Base-by-base conservation (phyloP, 2,888 invertebrate genomes). In the Diaphora mendica region DNA sequence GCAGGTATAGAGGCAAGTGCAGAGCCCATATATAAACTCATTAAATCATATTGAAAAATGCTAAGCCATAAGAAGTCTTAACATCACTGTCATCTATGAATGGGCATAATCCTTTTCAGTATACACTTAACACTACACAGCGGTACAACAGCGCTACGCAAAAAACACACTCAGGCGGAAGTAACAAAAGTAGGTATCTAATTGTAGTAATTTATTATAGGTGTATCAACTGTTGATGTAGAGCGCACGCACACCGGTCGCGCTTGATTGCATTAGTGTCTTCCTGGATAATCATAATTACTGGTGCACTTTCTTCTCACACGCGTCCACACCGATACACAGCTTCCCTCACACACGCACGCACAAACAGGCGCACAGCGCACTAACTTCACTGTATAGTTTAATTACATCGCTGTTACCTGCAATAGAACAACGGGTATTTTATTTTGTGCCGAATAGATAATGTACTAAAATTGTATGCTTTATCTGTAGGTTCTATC, bases 381-480 rank as follows among this genome's bases (percentile, higher is more conserved):
- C 59, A 9, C 26, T 64, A 30, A 13, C 42, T 30, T n/a, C 15
- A 30, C 33, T 35, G 26, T 13, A 30, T 42, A 55, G 17, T 62
- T 39, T 68, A 39, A 71, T 64, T 67, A 48, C 20, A 74, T 74
- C 62, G 64, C 42, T 42, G 70, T 74, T 70, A 64, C 35, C 68
- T 68, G 11, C 39, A 35, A 39, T 33, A 59, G n/a, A 73, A 48
- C 20, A 73, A 20, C 59, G 23, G 66, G 51, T n/a, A 66, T 71
- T 66, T 33, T 44, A 59, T 59, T 59, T 71, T 33, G 23, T 23
- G 5, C 33, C 44, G 33, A 8, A 42, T n/a, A 66, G 7, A 55
- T 26, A 13, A 66, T 30, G 20, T 48, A 30, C 26, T 67, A 26
- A 17, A 11, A 17, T 55, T 62, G 20, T 35, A 17, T 55, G 35